Evolutionary conservation across 2,888 invertebrate species (phyloP).

Genomic region (Netelia melanura): DNA sequence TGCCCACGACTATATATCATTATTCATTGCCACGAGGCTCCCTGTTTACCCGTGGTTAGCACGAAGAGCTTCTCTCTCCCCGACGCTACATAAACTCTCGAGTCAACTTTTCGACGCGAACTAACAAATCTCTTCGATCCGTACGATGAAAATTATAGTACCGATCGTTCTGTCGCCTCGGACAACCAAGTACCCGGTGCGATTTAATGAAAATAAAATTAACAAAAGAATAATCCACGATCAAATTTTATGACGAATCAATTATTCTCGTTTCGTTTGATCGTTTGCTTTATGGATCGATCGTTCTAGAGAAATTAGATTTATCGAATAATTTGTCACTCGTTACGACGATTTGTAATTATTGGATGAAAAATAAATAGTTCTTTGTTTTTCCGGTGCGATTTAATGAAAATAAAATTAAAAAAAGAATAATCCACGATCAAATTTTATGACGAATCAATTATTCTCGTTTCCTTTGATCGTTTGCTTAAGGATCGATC

Average conservation of each 20-base stretch:
- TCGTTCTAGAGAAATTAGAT: no score
- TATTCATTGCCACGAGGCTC: conserved; percentile 68
- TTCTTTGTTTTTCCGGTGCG: not conserved
- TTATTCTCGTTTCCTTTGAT: not conserved
- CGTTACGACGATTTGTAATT: no score
- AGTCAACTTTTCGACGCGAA: conserved; percentile 34
- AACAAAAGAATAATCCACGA: no score
- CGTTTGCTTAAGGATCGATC: no score
- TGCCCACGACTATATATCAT: conserved; percentile 62
- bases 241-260: not conserved
- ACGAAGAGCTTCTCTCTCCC: conserved; percentile 43
- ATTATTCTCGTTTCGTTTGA: not conserved
- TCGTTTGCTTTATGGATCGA: no score
- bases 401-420: not conserved
- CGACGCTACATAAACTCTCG: conserved; percentile 21
- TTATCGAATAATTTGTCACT: no score
- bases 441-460: not conserved
- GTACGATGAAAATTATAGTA: conserved; percentile 2
- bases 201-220: not conserved
- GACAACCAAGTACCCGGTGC: not conserved
- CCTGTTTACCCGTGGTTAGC: conserved; percentile 42
- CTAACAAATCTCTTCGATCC: conserved; percentile 11
- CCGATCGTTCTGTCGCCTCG: not conserved
- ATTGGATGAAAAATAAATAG: no score
- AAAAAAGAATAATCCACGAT: no score